Base-by-base conservation (phyloP, 2,113 vertebrate species). In the Ursus arctos region DNA sequence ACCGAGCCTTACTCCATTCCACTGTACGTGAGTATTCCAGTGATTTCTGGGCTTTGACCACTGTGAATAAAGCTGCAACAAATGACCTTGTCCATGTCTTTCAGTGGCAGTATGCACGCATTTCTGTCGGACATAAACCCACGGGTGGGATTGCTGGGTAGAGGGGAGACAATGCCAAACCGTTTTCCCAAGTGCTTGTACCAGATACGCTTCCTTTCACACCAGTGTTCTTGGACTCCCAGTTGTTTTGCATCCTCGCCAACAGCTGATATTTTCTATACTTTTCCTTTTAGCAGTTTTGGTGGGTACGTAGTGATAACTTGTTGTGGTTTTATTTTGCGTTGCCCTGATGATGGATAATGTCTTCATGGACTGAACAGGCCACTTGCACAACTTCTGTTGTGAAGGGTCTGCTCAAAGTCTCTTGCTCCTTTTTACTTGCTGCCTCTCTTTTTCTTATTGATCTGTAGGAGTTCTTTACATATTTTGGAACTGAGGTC, bases 81-180 rank as follows among this genome's bases (percentile, higher is more conserved):
- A 49, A 51, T 9, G 47, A 79, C 33, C 76, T 51, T 79, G 28
- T 33, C 26, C 16, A 1, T 33, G 28, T 19, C 47, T 33, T 51
- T 51, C 76, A 33, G 11, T 31, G 71, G 63, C 69, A 7, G 7
- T 12, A 19, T 26, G 19, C 5, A 9, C 14, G 47, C 12, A 12
- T 31, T 79, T 33, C 92, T 49, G 36, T 5, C 36, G 69, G 59
- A 36, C 24, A 2, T 7, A 2, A 0, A 21, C 76, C 69, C 59
- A 22, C 36, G 21, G 43, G 71, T 6, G 21, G 71, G 12, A 15
- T 1, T 3, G 61, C 61, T n/a, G 31, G 53, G 21, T 11, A 5
- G 0, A 2, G 63, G 18, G 28, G 1, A 7, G 67, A 21, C 26
- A 6, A 16, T 1, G 9, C 40, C 11, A 4, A 51, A 24, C 19